Conservation (phyloP, 2,797 vertebrate species). For the Rhinoraja longicauda region DNA sequence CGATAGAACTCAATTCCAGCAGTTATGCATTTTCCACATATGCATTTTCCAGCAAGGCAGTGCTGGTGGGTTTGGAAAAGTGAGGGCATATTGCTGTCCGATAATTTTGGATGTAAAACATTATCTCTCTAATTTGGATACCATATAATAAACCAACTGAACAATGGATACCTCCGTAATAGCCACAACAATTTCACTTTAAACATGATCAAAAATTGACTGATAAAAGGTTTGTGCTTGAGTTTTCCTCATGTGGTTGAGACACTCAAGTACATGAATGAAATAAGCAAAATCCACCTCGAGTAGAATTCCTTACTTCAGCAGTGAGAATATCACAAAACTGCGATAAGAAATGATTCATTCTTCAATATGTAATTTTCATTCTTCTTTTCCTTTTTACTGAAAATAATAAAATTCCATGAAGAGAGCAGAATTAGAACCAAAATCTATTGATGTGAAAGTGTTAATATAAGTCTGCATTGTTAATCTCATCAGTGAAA, state of each 20-base stretch:
- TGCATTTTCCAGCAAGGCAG: too few species aligned
- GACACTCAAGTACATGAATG: background rate
- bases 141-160: background rate
- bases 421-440: background rate
- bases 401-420: background rate
- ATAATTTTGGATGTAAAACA: background rate
- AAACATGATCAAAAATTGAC: background rate
- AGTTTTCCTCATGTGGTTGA: background rate
- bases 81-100: too few species aligned
- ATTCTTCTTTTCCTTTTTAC: background rate
- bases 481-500: background rate
- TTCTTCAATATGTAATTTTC: background rate
- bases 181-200: background rate
- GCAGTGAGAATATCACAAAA: background rate
- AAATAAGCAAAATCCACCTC: background rate
- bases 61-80: too few species aligned
- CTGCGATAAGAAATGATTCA: background rate
- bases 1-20: background rate
- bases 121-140: background rate
- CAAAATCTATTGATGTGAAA: background rate
- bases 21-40: background rate
- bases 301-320: background rate
- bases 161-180: too few species aligned
- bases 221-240: background rate
- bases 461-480: background rate